Evolutionary conservation across 2,113 vertebrate genomes (phyloP), one percentile per base, ranked within the genome.

Genomic region (Pteronura brasiliensis): DNA sequence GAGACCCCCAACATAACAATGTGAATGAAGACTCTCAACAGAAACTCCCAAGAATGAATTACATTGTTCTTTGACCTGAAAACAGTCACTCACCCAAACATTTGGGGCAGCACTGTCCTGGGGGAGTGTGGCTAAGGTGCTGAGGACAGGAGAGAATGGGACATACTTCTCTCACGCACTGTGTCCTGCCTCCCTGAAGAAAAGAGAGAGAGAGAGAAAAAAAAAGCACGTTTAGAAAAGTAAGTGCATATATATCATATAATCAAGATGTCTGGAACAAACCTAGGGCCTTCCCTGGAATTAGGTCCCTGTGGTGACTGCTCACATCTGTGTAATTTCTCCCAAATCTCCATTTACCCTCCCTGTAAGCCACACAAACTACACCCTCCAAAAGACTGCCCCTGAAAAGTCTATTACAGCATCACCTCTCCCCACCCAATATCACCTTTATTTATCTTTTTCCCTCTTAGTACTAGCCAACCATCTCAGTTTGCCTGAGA

Each of bases 91-190:
- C 98, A 99, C 99, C 99, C 83, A 99, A 98, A 97, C 99, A 99
- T 97, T 98, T 99, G 80, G 99, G 99, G 96, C 99, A 99, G 98
- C 99, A 99, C 80, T 99, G 99, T 98, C 99, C 99, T 1, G 99
- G 96, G 36, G 98, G 99, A 55, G 98, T 99, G 92, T 99, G 99
- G 98, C 99, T 99, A 97, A 99, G 99, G 94, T 99, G 99, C 97
- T 99, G 98, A 36, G 99, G 99, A 98, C 99, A 99, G 36, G 99
- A 99, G 0, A 99, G 99, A 96, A 99, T 99, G 55, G 99, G 99
- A 97, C 99, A 99, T 97, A 99, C 99, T 98, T 99, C 99, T 98
- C 97, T 99, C 98, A 99, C 97, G 95, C 99, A 99, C 81, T 99
- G 99, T 63, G 99, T 99, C 96, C 99, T 99, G 74, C 99, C 99